Evolutionary conservation across 1,140 invertebrate genomes (phyloP), one percentile per base, ranked within the genome.

Genomic region (Cherax destructor): DNA sequence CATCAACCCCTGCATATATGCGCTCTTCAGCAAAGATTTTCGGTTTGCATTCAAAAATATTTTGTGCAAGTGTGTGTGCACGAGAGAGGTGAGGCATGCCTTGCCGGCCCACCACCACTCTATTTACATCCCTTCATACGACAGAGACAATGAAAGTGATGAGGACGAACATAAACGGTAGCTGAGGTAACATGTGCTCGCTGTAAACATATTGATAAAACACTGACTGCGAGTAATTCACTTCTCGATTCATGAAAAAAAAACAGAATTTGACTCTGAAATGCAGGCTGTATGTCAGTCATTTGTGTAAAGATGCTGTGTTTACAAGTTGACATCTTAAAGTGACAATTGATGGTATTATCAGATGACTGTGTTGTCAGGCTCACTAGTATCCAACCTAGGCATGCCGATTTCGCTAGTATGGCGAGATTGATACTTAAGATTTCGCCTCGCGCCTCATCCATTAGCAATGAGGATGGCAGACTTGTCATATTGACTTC

Each of bases 1-100:
- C 47, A 97, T 99, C 91, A 99, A 99, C 94, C 98, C 98, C 1
- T 96, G 97, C 93, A 98, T 98, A 92, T 99, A 99, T 94, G 98
- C 98, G 10, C 95, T 98, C 78, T 98, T 99, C 94, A 98, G 97
- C 93, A 97, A 97, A 94, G 98, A 98, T 94, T 99, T 99, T 94
- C 96, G 98, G 92, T 97, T 97, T 93, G 98, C 98, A 21, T 99
- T 99, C 95, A 98, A 98, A 94, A 96, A 96, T 93, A 98, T 99
- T 93, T 97, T 99, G 93, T 98, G 97, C 94, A 96, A 96, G 92
- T 98, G 97, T 93, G 96, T 97, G 93, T 97, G 97, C 94, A 94
- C 92, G 56, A 84, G 93, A 74, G 94, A 92, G 93, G 93, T 74
- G 92, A 94, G 92, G 47, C 92, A 93, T 72, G 92, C 93, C 61